Percentiles rank a stretch among this genome's conserved stretches.
These are phyloP conservation scores for Formica aserva DNA, from an alignment of 2,888 invertebrate genomes.

Conservation along the genomic window DNA sequence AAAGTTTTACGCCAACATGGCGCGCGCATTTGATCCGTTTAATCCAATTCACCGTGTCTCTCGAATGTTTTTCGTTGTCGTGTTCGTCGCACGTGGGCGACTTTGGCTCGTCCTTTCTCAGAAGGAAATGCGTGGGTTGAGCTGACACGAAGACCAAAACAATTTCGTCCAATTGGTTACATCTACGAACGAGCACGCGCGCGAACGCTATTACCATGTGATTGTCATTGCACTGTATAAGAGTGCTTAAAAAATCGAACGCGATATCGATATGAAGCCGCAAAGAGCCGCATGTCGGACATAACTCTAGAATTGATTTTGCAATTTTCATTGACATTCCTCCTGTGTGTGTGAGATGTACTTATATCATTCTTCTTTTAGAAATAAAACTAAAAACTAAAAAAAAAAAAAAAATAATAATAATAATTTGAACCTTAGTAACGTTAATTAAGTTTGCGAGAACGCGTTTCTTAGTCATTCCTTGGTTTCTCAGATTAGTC, in stretches of 20 bases:
- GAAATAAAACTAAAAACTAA: background rate
- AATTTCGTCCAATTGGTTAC: constrained; percentile 74
- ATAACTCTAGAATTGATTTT: background rate
- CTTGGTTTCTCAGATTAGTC: background rate
- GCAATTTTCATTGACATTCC: background rate
- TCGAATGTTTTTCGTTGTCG: constrained; percentile 41
- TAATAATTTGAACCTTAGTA: background rate
- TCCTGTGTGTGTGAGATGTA: no score
- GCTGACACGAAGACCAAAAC: constrained; percentile 56
- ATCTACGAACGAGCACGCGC: constrained; percentile 66
- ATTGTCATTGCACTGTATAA: constrained; percentile 1
- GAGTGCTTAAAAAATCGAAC: background rate
- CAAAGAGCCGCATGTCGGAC: background rate
- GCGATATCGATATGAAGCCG: background rate
- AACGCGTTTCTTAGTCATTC: background rate
- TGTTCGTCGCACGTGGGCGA: constrained; percentile 40
- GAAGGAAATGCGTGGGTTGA: constrained; percentile 67
- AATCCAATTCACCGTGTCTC: constrained; percentile 44
- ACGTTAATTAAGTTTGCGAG: background rate
- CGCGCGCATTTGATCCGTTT: constrained; percentile 38
- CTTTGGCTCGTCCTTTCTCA: constrained; percentile 39
- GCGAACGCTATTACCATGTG: constrained; percentile 22
- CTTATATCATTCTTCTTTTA: background rate
- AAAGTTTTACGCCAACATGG: constrained; percentile 36
- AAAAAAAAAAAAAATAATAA: no score